Conservation (phyloP, 2,888 invertebrate species). For the Diarsia mendica region DNA sequence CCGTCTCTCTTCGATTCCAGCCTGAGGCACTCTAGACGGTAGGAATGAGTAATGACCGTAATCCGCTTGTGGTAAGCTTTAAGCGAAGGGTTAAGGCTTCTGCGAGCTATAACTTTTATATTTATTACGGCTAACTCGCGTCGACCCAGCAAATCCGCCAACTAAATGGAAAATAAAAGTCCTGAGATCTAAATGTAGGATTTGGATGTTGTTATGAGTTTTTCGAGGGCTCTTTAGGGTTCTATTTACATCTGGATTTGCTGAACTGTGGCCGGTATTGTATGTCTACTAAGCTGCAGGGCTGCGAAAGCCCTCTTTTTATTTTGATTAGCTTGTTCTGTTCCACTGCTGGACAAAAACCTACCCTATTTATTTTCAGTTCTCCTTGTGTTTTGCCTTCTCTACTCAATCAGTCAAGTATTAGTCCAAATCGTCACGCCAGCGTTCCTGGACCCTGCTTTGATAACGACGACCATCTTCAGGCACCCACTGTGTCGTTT, state of each 20-base stretch:
- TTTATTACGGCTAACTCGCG: conserved; percentile 84
- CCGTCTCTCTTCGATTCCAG: conserved; percentile 74
- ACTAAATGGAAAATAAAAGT: conserved; percentile 76
- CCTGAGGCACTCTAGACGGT: conserved; percentile 85
- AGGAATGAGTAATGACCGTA: conserved; percentile 89
- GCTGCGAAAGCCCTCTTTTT: not conserved
- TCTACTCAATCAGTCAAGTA: not conserved
- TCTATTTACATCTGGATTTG: not conserved
- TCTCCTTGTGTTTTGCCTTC: not conserved
- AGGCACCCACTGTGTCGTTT: not conserved
- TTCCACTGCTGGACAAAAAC: not conserved
- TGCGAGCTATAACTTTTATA: conserved; percentile 84
- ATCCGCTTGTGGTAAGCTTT: conserved; percentile 89
- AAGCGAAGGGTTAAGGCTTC: conserved; percentile 88
- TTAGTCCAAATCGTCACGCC: not conserved
- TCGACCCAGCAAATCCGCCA: conserved; percentile 77
- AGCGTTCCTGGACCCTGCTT: not conserved
- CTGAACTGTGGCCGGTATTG: not conserved
- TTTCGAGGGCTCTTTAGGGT: conserved; percentile 16
- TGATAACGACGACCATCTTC: not conserved
- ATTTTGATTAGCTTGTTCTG: not conserved
- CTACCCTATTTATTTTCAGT: not conserved
- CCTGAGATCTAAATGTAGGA: conserved; percentile 68
- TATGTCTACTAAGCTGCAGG: not conserved
- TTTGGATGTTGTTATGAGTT: conserved; percentile 43